Percentiles rank a stretch among this genome's conserved stretches.
Evolutionary conservation across 2,113 vertebrate genomes (phyloP).

Genomic region (Elaphurus davidianus): DNA sequence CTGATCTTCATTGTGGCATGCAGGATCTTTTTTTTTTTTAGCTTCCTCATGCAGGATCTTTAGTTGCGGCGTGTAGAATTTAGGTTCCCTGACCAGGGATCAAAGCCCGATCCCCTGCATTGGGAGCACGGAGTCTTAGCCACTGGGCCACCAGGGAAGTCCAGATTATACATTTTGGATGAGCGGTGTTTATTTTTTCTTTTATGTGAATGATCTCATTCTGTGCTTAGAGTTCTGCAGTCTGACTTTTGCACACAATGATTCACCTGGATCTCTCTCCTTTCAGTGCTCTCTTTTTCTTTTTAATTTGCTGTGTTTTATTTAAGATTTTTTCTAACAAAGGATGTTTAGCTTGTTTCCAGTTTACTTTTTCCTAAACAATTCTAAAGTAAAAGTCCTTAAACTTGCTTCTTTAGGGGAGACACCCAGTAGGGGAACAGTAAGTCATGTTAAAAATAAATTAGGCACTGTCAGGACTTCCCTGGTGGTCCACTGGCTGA

Average conservation of each 20-base stretch:
- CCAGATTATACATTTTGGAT: background rate
- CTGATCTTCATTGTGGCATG: background rate
- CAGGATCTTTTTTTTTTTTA: background rate
- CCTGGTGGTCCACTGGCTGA: background rate
- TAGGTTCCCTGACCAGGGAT: background rate
- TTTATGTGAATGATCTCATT: background rate
- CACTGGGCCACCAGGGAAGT: background rate
- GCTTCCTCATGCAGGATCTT: background rate
- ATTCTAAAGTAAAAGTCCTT: background rate
- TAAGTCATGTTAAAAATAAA: background rate
- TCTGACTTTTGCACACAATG: background rate
- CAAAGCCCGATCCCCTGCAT: rapidly evolving
- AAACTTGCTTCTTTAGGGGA: background rate
- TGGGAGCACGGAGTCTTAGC: background rate
- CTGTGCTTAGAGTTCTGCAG: background rate
- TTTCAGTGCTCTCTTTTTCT: background rate
- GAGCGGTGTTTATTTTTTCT: background rate
- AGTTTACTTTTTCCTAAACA: background rate
- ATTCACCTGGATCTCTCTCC: background rate
- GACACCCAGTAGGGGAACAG: background rate
- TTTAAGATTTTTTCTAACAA: background rate
- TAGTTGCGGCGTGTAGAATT: background rate
- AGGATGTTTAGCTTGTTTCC: background rate
- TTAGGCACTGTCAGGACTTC: background rate
- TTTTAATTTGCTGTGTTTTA: background rate